Conservation (phyloP, 2,797 vertebrate genomes). For the Neosilurus hyrtlii region DNA sequence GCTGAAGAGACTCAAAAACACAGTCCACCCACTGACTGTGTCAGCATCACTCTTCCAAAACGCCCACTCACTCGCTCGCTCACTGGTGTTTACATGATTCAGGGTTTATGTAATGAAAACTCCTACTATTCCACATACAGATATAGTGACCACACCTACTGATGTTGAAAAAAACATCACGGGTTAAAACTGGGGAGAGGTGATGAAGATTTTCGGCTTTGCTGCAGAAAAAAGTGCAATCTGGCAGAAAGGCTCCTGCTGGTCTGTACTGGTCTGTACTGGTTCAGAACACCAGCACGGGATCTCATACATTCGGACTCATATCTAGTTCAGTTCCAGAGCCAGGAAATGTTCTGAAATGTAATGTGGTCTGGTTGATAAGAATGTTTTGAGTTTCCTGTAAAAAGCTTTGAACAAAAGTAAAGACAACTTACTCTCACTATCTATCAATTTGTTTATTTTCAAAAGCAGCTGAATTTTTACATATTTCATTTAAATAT, state of each 20-base stretch:
- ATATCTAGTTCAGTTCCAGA: too few species aligned
- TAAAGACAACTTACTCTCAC: not conserved
- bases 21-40: conserved; percentile 67
- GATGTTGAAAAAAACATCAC: conserved; percentile 15
- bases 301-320: not conserved
- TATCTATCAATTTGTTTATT: not conserved
- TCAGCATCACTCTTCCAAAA: conserved; percentile 52
- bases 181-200: too few species aligned
- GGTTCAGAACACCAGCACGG: not conserved
- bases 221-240: not conserved
- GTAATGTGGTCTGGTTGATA: not conserved
- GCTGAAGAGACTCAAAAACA: conserved; percentile 69
- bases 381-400: not conserved
- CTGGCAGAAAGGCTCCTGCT: not conserved
- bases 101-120: conserved; percentile 62
- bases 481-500: too few species aligned
- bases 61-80: conserved; percentile 25
- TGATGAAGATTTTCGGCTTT: conserved; percentile 13
- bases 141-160: conserved; percentile 48
- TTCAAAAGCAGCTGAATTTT: not conserved
- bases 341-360: not conserved
- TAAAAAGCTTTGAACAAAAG: not conserved
- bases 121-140: conserved; percentile 34
- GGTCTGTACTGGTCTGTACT: not conserved
- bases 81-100: conserved; percentile 66